These are phyloP conservation scores for Sinocyclocheilus anshuiensis DNA, from an alignment of 2,113 vertebrate species.

Conservation along the genomic window DNA sequence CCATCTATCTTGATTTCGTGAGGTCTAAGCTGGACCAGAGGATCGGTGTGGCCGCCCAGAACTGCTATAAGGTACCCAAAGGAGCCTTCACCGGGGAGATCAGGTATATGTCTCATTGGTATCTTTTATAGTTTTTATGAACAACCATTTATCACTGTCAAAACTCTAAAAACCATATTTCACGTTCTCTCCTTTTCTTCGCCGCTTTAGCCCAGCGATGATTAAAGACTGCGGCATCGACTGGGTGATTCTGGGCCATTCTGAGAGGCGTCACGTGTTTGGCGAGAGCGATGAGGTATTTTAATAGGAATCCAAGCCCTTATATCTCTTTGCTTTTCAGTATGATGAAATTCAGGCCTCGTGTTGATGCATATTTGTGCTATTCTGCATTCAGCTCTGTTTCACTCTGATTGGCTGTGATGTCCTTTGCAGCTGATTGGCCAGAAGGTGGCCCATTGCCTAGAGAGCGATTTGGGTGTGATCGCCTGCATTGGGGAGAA, in stretches of 20 bases:
- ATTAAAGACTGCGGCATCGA: slow-evolving; percentile 87
- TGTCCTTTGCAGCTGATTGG: slow-evolving; percentile 80
- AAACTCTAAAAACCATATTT: not conserved
- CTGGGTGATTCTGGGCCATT: slow-evolving; percentile 92
- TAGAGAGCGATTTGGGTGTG: slow-evolving; percentile 81
- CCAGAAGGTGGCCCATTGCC: slow-evolving; percentile 90
- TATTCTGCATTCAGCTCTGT: not conserved
- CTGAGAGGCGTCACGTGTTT: slow-evolving; percentile 89
- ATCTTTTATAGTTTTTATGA: not conserved
- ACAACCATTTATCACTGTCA: not conserved
- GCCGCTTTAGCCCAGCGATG: slow-evolving; percentile 84
- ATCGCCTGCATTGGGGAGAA: slow-evolving; percentile 94
- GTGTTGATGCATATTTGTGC: not conserved
- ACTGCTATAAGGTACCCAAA: slow-evolving; percentile 89
- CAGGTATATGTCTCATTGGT: slow-evolving; percentile 68
- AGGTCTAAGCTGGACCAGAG: slow-evolving; percentile 83
- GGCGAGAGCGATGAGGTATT: slow-evolving; percentile 87
- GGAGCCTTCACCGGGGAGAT: slow-evolving; percentile 94
- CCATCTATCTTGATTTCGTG: slow-evolving; percentile 88
- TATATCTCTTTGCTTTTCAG: not conserved
- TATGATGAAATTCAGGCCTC: not conserved
- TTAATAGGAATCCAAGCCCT: not conserved
- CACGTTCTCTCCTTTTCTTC: not conserved
- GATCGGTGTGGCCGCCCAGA: slow-evolving; percentile 86
- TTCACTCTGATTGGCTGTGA: not conserved